These are phyloP conservation scores for Latrodectus geometricus DNA, from an alignment of 1,140 invertebrate genomes.

Conservation along the genomic window DNA sequence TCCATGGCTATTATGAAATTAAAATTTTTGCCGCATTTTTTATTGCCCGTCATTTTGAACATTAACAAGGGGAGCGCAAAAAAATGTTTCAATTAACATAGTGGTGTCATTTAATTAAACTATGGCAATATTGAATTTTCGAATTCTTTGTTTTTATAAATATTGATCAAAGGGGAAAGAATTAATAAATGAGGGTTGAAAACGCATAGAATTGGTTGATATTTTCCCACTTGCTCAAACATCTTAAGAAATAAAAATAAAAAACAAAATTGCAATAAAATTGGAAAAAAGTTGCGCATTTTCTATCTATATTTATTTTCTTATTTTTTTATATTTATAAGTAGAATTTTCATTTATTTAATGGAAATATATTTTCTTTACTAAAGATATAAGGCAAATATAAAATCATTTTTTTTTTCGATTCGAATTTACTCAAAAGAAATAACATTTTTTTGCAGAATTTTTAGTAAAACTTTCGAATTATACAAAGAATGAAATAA, in stretches of 20 bases:
- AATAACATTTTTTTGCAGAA: too few relatives aligned
- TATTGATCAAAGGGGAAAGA: slow-evolving; percentile 53
- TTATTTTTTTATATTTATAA: slow-evolving; percentile 16
- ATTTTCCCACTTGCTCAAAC: not conserved
- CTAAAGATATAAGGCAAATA: slow-evolving; percentile 32
- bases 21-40: slow-evolving; percentile 38
- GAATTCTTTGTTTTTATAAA: slow-evolving; percentile 38
- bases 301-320: slow-evolving; percentile 32
- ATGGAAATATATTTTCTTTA: slow-evolving; percentile 51
- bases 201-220: not conserved
- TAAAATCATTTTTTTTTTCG: not conserved
- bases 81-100: slow-evolving; percentile 60
- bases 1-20: slow-evolving; percentile 45
- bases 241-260: not conserved
- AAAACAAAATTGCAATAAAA: slow-evolving; percentile 26
- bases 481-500: too few relatives aligned
- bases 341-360: slow-evolving; percentile 47
- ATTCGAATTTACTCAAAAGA: not conserved
- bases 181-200: slow-evolving; percentile 2
- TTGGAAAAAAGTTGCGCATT: slow-evolving; percentile 12
- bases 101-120: slow-evolving; percentile 49
- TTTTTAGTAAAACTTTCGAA: too few relatives aligned
- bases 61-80: slow-evolving; percentile 12
- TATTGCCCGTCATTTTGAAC: slow-evolving; percentile 8
- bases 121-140: slow-evolving; percentile 56